Evolutionary conservation across 2,113 vertebrate genomes (phyloP).

Genomic region (Ahaetulla prasina): DNA sequence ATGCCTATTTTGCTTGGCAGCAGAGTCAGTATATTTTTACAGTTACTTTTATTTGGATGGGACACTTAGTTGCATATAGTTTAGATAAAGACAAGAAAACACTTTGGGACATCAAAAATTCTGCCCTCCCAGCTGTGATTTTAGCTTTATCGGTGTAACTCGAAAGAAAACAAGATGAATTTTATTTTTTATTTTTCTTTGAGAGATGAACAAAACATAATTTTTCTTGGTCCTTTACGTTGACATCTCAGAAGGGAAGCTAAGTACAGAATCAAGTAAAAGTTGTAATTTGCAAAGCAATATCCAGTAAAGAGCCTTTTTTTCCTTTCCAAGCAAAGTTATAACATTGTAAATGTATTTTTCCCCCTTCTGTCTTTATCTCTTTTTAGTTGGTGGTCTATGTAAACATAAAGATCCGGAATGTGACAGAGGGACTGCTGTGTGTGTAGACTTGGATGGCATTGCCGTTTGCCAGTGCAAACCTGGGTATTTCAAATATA

Average conservation of each 20-base stretch:
- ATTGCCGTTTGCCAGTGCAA: slow-evolving; percentile 81
- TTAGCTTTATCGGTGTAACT: neutral
- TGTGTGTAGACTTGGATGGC: slow-evolving; percentile 80
- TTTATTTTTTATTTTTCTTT: neutral
- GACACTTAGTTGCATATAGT: too few relatives aligned
- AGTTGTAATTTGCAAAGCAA: neutral
- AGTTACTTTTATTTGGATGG: neutral
- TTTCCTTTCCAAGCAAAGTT: neutral
- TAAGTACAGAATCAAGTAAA: neutral
- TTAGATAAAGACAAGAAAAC: neutral
- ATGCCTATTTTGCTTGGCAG: neutral
- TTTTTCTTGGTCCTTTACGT: neutral
- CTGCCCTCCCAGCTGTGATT: neutral
- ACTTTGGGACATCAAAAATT: neutral
- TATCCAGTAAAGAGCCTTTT: neutral
- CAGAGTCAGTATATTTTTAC: neutral
- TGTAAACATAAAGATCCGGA: slow-evolving; percentile 78
- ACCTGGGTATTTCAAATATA: slow-evolving; percentile 89
- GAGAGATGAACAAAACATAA: neutral
- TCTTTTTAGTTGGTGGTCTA: slow-evolving; percentile 77
- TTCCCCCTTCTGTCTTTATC: neutral
- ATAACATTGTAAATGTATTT: neutral
- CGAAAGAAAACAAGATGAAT: neutral
- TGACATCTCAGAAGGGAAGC: neutral
- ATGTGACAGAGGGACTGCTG: slow-evolving; percentile 83